Percentiles rank a stretch among this genome's conserved stretches.
Conservation (phyloP, 2,797 vertebrate genomes). For the Sebastes hubbsi region DNA sequence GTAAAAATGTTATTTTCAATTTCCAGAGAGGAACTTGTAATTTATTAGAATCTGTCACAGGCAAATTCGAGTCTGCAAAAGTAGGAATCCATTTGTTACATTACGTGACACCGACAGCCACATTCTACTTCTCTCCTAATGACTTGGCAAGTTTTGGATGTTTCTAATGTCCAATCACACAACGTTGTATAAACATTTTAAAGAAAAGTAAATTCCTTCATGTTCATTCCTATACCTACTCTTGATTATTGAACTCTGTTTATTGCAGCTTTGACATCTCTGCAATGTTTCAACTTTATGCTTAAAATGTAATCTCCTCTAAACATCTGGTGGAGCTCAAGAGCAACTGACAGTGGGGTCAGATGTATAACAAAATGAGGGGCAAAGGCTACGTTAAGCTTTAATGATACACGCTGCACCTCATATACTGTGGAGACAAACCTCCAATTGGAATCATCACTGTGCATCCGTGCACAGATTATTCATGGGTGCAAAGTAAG, state of each 20-base stretch:
- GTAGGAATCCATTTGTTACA: constrained; percentile 4
- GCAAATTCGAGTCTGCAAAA: constrained; percentile 14
- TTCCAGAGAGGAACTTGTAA: constrained; percentile 11
- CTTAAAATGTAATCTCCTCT: not conserved
- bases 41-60: constrained; percentile 34
- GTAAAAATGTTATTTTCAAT: constrained; percentile 19
- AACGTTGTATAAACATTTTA: constrained; percentile 11
- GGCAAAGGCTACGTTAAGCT: not conserved
- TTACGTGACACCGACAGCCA: not conserved
- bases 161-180: not conserved
- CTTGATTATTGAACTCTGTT: not conserved
- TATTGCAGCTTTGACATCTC: constrained; percentile 11
- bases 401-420: not conserved
- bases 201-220: not conserved
- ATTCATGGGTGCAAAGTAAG: not conserved
- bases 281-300: not conserved
- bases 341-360: not conserved
- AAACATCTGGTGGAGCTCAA: constrained; percentile 2
- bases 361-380: not conserved
- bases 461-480: not conserved
- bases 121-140: not conserved
- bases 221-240: not conserved
- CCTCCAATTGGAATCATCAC: not conserved
- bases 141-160: constrained; percentile 1
- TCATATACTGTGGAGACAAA: not conserved